Evolutionary conservation across 2,888 invertebrate species (phyloP).

Genomic region (Agrotis exclamationis): DNA sequence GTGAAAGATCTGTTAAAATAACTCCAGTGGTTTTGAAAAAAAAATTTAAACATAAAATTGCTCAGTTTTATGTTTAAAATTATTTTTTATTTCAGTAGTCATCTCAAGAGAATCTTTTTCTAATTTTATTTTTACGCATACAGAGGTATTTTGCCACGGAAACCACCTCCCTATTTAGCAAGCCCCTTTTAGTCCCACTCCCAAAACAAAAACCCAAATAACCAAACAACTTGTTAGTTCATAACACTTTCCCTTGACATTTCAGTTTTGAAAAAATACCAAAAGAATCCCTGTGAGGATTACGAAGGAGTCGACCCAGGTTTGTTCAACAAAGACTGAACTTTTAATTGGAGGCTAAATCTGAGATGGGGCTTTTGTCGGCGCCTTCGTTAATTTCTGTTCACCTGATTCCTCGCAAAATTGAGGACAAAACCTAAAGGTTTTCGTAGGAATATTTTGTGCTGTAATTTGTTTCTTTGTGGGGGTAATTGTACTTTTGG

Average conservation of each 20-base stretch:
- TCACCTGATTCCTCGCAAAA: slow-evolving; percentile 69
- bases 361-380: slow-evolving; percentile 74
- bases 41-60: too few species aligned
- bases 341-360: slow-evolving; percentile 76
- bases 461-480: slow-evolving; percentile 38
- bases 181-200: background rate
- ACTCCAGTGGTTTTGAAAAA: too few species aligned
- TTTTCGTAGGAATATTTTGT: slow-evolving; percentile 53
- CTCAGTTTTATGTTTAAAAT: too few species aligned
- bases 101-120: too few species aligned
- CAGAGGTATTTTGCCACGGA: too few species aligned
- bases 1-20: too few species aligned
- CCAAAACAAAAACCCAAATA: slow-evolving; percentile 15
- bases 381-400: slow-evolving; percentile 70
- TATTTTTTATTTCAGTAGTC: too few species aligned
- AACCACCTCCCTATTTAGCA: too few species aligned
- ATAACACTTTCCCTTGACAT: slow-evolving; percentile 40
- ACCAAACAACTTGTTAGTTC: slow-evolving; percentile 24
- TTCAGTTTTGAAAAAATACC: slow-evolving; percentile 36
- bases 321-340: slow-evolving; percentile 72
- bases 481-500: slow-evolving; percentile 8
- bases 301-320: slow-evolving; percentile 60
- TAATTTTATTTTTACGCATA: too few species aligned
- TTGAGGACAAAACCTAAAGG: slow-evolving; percentile 42
- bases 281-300: slow-evolving; percentile 39